phyloP scores from a whole-genome alignment of 2,113 vertebrate genomes.

The Nipponia nippon region DNA sequence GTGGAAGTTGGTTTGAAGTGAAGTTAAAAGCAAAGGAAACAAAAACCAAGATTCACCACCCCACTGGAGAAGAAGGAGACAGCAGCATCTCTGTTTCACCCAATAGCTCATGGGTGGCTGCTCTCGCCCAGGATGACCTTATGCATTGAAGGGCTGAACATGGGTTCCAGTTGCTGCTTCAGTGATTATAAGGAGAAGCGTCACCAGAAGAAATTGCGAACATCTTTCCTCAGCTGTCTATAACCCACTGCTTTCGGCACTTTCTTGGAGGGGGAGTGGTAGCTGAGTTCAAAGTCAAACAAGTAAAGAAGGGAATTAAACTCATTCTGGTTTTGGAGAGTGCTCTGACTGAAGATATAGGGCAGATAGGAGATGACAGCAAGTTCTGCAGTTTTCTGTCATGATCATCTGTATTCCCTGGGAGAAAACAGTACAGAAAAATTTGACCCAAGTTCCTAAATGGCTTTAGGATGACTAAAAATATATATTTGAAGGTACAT shows the following conservation, averaged over 20 bases:
- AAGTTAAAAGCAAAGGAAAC: slow-evolving; percentile 15
- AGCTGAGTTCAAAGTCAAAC: background rate
- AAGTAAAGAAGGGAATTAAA: background rate
- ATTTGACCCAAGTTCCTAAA: background rate
- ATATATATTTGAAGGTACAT: background rate
- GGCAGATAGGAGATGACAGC: background rate
- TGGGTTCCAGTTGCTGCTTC: background rate
- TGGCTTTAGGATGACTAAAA: background rate
- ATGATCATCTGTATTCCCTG: background rate
- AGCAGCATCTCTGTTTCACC: background rate
- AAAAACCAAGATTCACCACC: background rate
- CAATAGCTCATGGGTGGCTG: background rate
- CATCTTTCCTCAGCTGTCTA: background rate
- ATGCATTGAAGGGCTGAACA: background rate
- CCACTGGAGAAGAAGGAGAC: background rate
- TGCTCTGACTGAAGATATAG: background rate
- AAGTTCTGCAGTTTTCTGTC: background rate
- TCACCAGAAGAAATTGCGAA: background rate
- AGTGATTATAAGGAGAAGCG: background rate
- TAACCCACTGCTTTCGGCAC: background rate
- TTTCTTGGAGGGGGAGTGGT: background rate
- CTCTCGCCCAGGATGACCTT: background rate
- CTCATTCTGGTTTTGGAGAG: background rate
- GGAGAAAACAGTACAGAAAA: background rate
- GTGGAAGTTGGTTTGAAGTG: background rate